A percentile compares a stretch with the other conserved stretches of the same genome.
Evolutionary conservation across 2,888 invertebrate genomes (phyloP).

Genomic region (Entomobrya proxima): DNA sequence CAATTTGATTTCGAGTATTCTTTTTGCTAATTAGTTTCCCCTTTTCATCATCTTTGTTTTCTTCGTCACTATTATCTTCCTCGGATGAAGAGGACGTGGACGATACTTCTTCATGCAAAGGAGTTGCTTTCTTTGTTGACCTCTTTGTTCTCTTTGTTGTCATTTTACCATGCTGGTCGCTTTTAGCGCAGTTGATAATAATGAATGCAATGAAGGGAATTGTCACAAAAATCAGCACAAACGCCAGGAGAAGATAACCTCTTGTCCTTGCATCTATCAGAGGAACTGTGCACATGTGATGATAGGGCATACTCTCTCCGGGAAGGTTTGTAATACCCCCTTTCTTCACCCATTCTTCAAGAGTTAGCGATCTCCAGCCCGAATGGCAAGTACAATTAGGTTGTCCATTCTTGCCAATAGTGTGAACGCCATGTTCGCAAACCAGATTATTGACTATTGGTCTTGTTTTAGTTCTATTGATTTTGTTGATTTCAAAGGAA

Average conservation of each 20-base stretch:
- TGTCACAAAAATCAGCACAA: background rate
- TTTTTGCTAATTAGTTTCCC: background rate
- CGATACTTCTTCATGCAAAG: background rate
- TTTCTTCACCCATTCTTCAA: slow-evolving; percentile 41
- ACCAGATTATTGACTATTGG: background rate
- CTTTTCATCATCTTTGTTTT: background rate
- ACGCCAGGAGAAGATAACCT: background rate
- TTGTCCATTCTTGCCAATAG: background rate
- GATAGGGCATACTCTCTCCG: background rate
- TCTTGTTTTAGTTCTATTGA: background rate
- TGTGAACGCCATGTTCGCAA: slow-evolving; percentile 24
- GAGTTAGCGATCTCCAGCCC: slow-evolving; percentile 40
- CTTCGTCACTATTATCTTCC: background rate
- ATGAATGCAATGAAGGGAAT: background rate
- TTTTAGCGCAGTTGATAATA: background rate
- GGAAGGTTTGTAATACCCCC: background rate
- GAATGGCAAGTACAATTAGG: slow-evolving; percentile 34
- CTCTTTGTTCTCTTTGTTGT: background rate
- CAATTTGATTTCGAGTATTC: background rate
- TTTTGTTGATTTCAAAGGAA: background rate
- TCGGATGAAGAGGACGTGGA: too few relatives aligned
- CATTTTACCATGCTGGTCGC: background rate
- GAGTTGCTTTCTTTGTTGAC: background rate
- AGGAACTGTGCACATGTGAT: slow-evolving; percentile 6
- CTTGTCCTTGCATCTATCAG: background rate